A percentile compares a stretch with the other conserved stretches of the same genome.
Evolutionary conservation across 2,113 vertebrate genomes (phyloP).

Genomic region (Labrus mixtus): DNA sequence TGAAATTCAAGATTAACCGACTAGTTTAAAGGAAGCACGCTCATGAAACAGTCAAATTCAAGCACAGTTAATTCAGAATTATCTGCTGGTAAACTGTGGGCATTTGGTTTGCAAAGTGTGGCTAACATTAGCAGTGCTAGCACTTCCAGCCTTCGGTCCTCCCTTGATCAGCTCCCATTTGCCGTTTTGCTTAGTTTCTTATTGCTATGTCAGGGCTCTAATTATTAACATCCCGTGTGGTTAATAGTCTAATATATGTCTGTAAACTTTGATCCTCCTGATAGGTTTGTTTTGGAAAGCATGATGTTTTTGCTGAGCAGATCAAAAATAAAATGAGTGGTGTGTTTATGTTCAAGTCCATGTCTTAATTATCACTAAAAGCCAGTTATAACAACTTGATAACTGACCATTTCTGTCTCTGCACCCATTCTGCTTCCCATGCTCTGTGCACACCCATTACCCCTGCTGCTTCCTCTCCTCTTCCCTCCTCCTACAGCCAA

Average conservation of each 20-base stretch:
- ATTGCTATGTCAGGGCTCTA: background rate
- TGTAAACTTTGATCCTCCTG: background rate
- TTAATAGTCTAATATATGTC: background rate
- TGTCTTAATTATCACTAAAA: background rate
- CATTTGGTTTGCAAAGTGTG: no score
- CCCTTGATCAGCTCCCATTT: background rate
- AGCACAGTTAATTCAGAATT: no score
- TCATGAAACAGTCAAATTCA: no score
- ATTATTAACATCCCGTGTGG: background rate
- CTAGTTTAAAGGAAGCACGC: no score
- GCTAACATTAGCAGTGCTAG: no score
- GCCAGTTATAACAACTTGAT: background rate
- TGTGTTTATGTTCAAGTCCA: background rate
- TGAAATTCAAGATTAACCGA: no score
- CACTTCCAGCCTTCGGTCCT: no score
- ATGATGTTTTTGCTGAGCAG: background rate
- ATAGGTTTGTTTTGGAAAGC: background rate
- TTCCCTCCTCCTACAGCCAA: conserved; percentile 56
- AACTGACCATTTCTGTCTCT: conserved; percentile 22
- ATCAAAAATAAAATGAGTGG: background rate
- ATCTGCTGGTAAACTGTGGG: no score
- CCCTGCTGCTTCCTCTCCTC: background rate
- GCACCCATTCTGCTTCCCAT: background rate
- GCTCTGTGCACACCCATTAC: background rate
- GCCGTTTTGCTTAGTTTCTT: background rate